Evolutionary conservation across 64 coral and sea anemone genomes (phyloP), one percentile per base, ranked within the genome.

Genomic region (Hydrozoanthus tunicans): DNA sequence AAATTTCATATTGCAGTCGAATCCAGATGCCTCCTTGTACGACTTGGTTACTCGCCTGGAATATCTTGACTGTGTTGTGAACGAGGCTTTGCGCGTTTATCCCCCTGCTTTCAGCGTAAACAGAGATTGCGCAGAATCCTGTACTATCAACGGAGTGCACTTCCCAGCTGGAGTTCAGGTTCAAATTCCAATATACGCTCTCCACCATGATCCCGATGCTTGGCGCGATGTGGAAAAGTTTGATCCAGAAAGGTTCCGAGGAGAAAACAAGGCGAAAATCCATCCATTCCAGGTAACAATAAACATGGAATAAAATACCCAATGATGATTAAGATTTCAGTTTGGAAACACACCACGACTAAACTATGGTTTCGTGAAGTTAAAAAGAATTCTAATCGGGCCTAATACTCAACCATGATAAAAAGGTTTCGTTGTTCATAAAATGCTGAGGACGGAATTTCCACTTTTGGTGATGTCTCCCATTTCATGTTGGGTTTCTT

Each of bases 21-120:
- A 71, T 25, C 23, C 68, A 4, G 62, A 63, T 11, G 25, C 58
- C 51, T 11, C 82, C 27, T 10, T 69, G n/a, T 85, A 59, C 9
- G 82, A 85, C 82, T 59, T 67, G 1, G 0, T 85, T 55, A 64
- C 32, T 17, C 12, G 62, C 20, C 9, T 85, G 54, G 61, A 85
- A 15, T 85, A 85, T 69, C 82, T 85, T 85, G 82, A 85, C 3
- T 54, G 60, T 53, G 82, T 85, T 6, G 68, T 85, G 13, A 59
- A 57, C 61, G 82, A 85, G 68, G 53, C 58, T 3, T 5, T 85
- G 2, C 60, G 82, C 10, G 12, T 68, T 10, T 59, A 26, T 11
- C 82, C 82, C 3, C 54, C 58, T 6, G 82, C 43, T 43, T 69
- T 58, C 11, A 6, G 14, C 15, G 17, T 15, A 57, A 55, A n/a